These are phyloP conservation scores for Crepidodera aurea DNA, from an alignment of 2,888 invertebrate genomes.

Conservation along the genomic window DNA sequence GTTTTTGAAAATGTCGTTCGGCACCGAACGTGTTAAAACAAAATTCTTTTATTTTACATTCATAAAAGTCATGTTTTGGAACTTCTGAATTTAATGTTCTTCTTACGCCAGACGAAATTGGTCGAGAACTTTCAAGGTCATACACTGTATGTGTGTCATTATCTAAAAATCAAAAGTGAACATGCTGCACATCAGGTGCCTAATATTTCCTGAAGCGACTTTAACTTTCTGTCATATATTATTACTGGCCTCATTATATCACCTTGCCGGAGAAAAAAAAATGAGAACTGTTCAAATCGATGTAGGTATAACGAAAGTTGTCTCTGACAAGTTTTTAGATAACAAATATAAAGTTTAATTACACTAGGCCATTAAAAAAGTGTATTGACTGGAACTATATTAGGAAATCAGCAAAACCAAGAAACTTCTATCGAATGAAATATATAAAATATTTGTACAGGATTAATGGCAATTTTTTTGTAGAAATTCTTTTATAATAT, in stretches of 20 bases:
- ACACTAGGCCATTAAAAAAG: constrained; percentile 16
- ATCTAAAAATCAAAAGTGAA: constrained; percentile 20
- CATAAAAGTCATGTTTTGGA: too few species aligned
- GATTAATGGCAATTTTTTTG: not conserved
- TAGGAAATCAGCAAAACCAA: constrained; percentile 10
- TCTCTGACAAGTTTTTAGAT: constrained; percentile 19
- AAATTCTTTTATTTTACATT: too few species aligned
- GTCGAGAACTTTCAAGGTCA: constrained; percentile 1
- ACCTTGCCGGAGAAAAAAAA: constrained; percentile 1
- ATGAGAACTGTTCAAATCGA: constrained; percentile 14
- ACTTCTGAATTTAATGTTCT: not conserved
- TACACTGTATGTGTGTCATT: constrained; percentile 13
- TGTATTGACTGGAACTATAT: constrained; percentile 13
- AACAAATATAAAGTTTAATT: constrained; percentile 14
- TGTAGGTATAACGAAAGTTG: constrained; percentile 21
- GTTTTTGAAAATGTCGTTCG: too few species aligned
- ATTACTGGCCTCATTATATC: constrained; percentile 21
- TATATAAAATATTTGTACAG: too few species aligned
- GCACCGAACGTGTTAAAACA: too few species aligned
- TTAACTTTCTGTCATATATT: constrained; percentile 22
- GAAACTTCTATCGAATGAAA: not conserved
- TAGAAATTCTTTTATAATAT: not conserved
- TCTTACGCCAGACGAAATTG: not conserved
- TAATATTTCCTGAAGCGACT: constrained; percentile 18
- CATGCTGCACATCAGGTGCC: constrained; percentile 9